A percentile compares a stretch with the other conserved stretches of the same genome.
These are phyloP conservation scores for Pipra filicauda DNA, from an alignment of 2,113 vertebrate species.

Conservation along the genomic window DNA sequence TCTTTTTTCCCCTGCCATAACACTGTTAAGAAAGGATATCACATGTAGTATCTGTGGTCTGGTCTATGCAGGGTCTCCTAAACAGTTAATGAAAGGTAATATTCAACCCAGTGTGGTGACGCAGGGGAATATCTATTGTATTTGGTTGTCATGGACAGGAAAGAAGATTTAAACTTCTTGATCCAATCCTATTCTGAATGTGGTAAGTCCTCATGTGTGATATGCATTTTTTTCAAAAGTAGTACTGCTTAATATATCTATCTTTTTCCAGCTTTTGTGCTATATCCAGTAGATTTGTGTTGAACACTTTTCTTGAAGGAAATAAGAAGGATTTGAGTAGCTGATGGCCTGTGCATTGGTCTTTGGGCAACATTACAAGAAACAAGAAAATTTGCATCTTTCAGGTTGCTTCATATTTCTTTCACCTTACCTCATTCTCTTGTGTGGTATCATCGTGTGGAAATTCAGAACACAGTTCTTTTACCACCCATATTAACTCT, in stretches of 20 bases:
- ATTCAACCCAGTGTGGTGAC: fast-evolving
- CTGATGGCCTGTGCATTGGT: neutral
- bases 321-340: neutral
- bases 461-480: neutral
- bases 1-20: neutral
- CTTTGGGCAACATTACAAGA: neutral
- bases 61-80: neutral
- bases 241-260: neutral
- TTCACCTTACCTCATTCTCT: neutral
- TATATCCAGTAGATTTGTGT: neutral
- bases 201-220: neutral
- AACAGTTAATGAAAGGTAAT: neutral
- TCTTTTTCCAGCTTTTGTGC: neutral
- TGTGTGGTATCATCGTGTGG: neutral
- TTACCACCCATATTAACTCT: neutral
- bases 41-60: neutral
- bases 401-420: neutral
- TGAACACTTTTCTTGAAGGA: neutral
- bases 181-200: neutral
- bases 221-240: neutral
- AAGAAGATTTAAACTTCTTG: neutral
- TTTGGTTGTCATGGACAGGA: neutral
- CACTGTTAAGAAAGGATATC: neutral
- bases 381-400: neutral
- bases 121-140: neutral